These are phyloP conservation scores for Neoniphon sammara DNA, from an alignment of 2,797 vertebrate genomes.

Conservation along the genomic window DNA sequence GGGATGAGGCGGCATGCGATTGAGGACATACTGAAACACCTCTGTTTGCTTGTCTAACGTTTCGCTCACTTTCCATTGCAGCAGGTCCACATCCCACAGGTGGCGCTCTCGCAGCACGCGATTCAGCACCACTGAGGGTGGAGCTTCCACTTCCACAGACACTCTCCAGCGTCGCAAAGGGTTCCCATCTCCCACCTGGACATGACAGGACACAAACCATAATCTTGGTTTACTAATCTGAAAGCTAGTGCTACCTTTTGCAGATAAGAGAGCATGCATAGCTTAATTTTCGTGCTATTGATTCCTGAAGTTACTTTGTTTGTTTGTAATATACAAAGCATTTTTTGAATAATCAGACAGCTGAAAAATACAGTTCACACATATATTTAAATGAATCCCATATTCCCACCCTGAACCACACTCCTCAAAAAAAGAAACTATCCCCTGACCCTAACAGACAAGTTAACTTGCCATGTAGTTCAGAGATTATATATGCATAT, in stretches of 20 bases:
- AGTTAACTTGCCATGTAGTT: too few species aligned
- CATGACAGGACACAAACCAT: neutral
- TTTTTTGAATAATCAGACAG: too few species aligned
- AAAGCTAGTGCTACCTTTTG: neutral
- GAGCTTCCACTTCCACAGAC: slow-evolving; percentile 94
- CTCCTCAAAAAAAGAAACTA: too few species aligned
- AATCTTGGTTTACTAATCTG: neutral
- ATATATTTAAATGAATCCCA: too few species aligned
- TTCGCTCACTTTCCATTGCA: slow-evolving; percentile 95
- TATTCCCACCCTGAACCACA: too few species aligned
- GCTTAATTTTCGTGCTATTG: neutral
- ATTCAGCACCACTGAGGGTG: slow-evolving; percentile 94
- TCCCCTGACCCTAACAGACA: too few species aligned
- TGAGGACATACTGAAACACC: slow-evolving; percentile 93
- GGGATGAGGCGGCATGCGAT: slow-evolving; percentile 95
- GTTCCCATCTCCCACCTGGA: slow-evolving; percentile 93
- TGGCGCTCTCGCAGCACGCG: slow-evolving; percentile 95
- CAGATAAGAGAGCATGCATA: too few species aligned
- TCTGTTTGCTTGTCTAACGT: slow-evolving; percentile 94
- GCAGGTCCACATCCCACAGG: slow-evolving; percentile 96
- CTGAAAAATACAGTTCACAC: too few species aligned
- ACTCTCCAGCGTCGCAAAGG: slow-evolving; percentile 93
- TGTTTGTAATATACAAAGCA: too few species aligned
- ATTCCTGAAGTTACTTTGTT: neutral
- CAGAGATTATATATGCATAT: too few species aligned